Evolutionary conservation across 2,888 invertebrate species (phyloP).

Genomic region (Selenia dentaria): DNA sequence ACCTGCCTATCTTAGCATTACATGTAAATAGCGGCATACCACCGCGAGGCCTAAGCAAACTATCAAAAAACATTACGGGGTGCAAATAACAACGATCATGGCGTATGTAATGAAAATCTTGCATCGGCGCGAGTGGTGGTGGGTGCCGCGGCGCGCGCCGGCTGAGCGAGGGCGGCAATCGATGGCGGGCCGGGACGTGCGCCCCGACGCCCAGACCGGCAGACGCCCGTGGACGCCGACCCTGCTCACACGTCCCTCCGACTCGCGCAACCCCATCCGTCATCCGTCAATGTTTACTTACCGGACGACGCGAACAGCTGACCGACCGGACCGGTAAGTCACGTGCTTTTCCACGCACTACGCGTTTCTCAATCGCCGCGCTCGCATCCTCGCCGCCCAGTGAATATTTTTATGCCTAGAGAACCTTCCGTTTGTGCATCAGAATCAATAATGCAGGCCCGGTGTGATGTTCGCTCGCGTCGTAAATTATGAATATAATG

Average conservation of each 20-base stretch:
- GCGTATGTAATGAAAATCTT: slow-evolving; percentile 82
- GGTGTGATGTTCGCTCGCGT: slow-evolving; percentile 57
- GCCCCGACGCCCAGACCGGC: slow-evolving; percentile 86
- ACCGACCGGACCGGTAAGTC: slow-evolving; percentile 82
- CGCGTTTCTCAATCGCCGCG: slow-evolving; percentile 37
- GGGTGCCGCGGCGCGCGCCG: slow-evolving; percentile 73
- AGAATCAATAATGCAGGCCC: slow-evolving; percentile 67
- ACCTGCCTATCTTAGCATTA: slow-evolving; percentile 44
- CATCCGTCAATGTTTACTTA: slow-evolving; percentile 80
- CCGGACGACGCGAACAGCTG: slow-evolving; percentile 80
- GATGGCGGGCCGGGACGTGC: slow-evolving; percentile 83
- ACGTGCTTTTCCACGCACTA: slow-evolving; percentile 62
- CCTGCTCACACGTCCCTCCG: slow-evolving; percentile 68
- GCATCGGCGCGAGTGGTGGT: slow-evolving; percentile 52
- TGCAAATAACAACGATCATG: slow-evolving; percentile 83
- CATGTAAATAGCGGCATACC: slow-evolving; percentile 47
- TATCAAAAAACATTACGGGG: slow-evolving; percentile 82
- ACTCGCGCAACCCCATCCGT: slow-evolving; percentile 64
- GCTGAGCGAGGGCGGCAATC: slow-evolving; percentile 77
- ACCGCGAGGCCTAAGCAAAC: slow-evolving; percentile 68
- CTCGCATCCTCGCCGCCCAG: slow-evolving; percentile 40
- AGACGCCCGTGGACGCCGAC: slow-evolving; percentile 84
- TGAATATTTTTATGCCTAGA: slow-evolving; percentile 57
- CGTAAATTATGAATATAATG: slow-evolving; percentile 79
- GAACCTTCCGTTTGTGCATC: slow-evolving; percentile 58